A percentile compares a stretch with the other conserved stretches of the same genome.
Evolutionary conservation across 92 coral and sea anemone species (phyloP).

Genomic region (Epizoanthus stellaris): DNA sequence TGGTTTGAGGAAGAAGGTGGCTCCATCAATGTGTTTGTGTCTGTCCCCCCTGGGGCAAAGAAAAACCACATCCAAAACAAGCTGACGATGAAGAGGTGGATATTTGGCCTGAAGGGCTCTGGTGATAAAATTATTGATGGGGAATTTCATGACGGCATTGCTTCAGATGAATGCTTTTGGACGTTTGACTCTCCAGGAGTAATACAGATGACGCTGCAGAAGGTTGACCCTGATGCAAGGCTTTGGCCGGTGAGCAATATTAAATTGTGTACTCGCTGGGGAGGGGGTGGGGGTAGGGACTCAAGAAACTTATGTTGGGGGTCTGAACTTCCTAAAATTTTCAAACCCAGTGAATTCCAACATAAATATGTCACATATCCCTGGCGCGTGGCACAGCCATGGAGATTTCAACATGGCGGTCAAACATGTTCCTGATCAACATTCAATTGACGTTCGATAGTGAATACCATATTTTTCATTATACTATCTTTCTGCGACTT

Average conservation of each 20-base stretch:
- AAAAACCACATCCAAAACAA: constrained; percentile 70
- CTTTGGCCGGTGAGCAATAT: constrained; percentile 84
- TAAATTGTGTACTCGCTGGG: not conserved
- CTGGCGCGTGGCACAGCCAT: too few relatives aligned
- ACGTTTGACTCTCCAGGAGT: constrained; percentile 87
- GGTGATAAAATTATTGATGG: constrained; percentile 72
- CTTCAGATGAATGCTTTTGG: constrained; percentile 88
- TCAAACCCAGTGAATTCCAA: too few relatives aligned
- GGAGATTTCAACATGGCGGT: too few relatives aligned
- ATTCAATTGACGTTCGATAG: too few relatives aligned
- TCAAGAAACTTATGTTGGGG: too few relatives aligned
- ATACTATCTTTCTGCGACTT: too few relatives aligned
- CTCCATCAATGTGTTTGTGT: constrained; percentile 75
- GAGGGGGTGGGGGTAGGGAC: too few relatives aligned
- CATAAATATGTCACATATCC: too few relatives aligned
- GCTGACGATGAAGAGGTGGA: constrained; percentile 73
- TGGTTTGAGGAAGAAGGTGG: constrained; percentile 86
- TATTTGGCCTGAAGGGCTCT: constrained; percentile 70
- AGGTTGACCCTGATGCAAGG: constrained; percentile 72
- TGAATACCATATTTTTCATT: too few relatives aligned
- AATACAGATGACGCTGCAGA: constrained; percentile 81
- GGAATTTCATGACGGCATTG: constrained; percentile 71
- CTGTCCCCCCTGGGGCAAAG: constrained; percentile 69
- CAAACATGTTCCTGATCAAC: too few relatives aligned
- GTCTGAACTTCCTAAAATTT: too few relatives aligned